These are phyloP conservation scores for Eunapius fragilis DNA, from an alignment of 37 sponge, comb jelly and placozoan genomes.

Conservation along the genomic window DNA sequence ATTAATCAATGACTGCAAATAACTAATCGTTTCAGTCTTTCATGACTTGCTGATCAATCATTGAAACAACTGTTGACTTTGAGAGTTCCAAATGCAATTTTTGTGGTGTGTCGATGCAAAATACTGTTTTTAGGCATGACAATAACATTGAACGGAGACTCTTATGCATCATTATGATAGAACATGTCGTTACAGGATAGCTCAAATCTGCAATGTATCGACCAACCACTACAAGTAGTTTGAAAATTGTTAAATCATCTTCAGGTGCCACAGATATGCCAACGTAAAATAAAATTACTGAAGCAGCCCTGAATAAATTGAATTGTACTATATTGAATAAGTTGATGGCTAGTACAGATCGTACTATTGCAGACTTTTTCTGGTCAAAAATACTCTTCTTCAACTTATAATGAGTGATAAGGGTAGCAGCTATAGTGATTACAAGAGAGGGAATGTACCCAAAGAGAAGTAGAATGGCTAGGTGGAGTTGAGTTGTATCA, in stretches of 20 bases:
- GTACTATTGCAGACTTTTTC: neutral
- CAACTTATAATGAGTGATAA: neutral
- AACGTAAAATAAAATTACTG: no score
- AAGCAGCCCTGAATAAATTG: neutral
- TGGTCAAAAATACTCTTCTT: neutral
- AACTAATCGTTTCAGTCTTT: no score
- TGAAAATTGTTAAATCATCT: neutral
- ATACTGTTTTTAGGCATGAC: neutral
- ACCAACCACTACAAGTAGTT: neutral
- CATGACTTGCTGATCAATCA: no score
- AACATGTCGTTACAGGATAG: neutral
- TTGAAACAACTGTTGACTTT: no score
- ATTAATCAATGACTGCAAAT: no score
- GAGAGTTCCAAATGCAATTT: no score
- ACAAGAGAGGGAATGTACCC: neutral
- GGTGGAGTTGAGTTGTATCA: neutral
- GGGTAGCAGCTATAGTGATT: neutral
- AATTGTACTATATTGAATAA: neutral
- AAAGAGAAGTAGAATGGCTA: neutral
- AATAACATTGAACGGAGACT: neutral
- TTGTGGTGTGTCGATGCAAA: neutral
- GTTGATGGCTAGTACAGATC: neutral
- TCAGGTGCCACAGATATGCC: neutral
- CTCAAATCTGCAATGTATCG: neutral
- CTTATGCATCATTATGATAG: neutral